Conservation (phyloP, 2,888 invertebrate species). For the Clostera curtula region DNA sequence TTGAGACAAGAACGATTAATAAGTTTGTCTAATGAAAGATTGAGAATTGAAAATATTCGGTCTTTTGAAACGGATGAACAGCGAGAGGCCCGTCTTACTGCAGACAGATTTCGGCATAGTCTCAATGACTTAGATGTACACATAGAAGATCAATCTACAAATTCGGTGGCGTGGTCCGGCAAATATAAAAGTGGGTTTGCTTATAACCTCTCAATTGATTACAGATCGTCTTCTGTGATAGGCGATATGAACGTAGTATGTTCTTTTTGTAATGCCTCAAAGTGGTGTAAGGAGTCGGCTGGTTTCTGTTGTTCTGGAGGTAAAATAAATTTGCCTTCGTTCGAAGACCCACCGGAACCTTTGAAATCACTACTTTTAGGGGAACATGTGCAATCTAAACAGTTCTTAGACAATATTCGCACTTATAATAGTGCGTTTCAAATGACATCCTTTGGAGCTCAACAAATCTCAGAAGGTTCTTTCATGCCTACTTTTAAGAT, state of each 20-base stretch:
- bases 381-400: constrained; percentile 1
- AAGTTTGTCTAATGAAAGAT: constrained; percentile 3
- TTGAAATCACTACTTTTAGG: background rate
- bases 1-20: background rate
- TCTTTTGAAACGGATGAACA: background rate
- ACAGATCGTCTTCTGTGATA: background rate
- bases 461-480: no score
- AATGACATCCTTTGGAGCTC: background rate
- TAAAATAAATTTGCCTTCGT: no score
- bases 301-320: no score
- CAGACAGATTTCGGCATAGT: constrained; percentile 2
- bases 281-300: no score
- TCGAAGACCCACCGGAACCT: background rate
- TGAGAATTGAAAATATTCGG: constrained; percentile 1
- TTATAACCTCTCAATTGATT: background rate
- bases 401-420: no score
- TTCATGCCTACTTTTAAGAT: no score
- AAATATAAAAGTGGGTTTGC: background rate
- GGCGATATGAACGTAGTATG: constrained; percentile 1
- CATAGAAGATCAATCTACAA: constrained; percentile 1
- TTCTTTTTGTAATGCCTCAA: constrained; percentile 1
- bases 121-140: background rate
- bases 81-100: constrained; percentile 1
- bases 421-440: no score
- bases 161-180: background rate